phyloP scores from a whole-genome alignment of 2,113 vertebrate species.

The Cyanoliseus patagonus region DNA sequence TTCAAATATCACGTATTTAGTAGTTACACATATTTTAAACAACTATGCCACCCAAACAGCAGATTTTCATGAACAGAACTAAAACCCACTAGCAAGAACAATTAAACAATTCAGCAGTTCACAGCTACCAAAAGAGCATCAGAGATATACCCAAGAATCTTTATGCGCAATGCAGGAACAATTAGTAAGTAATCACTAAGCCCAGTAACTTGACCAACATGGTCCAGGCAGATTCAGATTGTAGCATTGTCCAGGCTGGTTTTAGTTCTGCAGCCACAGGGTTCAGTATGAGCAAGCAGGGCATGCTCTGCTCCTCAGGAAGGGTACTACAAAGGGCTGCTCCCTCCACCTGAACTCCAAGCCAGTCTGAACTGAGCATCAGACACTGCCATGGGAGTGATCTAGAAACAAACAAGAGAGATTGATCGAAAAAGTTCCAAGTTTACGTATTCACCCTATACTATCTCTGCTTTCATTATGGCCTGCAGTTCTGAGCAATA shows the following conservation, averaged over 20 bases:
- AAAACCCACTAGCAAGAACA: neutral
- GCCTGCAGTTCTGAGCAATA: neutral
- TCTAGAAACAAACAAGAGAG: neutral
- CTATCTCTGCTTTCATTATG: neutral
- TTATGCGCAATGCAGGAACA: neutral
- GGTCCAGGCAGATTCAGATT: neutral
- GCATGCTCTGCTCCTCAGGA: neutral
- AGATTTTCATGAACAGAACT: neutral
- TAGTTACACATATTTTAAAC: neutral
- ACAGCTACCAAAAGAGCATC: neutral
- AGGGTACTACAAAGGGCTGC: neutral
- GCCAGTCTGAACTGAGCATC: neutral
- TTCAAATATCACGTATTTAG: neutral
- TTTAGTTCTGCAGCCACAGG: neutral
- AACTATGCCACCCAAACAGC: neutral
- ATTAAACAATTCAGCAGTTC: neutral
- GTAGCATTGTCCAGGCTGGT: neutral
- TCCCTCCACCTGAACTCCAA: neutral
- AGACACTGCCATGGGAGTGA: neutral
- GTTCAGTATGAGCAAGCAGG: accelerated
- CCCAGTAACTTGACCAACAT: neutral
- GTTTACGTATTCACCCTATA: neutral
- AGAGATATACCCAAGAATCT: neutral
- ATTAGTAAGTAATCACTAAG: neutral
- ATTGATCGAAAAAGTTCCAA: accelerated